Evolutionary conservation across 2,888 invertebrate genomes (phyloP).

Genomic region (Melitaea athalia): DNA sequence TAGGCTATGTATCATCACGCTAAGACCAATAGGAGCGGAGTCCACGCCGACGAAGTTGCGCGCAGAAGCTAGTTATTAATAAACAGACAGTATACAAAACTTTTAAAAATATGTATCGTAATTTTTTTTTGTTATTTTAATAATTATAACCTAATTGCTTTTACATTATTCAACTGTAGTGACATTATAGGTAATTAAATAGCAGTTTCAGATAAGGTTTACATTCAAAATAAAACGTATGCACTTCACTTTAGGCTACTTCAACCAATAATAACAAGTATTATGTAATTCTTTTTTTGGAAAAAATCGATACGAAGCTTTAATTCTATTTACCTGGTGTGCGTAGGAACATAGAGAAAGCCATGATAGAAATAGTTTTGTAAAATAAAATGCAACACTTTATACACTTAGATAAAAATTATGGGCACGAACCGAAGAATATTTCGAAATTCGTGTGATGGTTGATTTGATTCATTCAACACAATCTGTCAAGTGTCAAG

Average conservation of each 20-base stretch:
- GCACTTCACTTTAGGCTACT: background rate
- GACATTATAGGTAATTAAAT: background rate
- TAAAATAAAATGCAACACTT: slow-evolving; percentile 8
- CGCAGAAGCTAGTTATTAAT: too few species aligned
- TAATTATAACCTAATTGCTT: background rate
- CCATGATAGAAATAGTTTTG: slow-evolving; percentile 53
- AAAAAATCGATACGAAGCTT: slow-evolving; percentile 11
- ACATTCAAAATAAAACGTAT: background rate
- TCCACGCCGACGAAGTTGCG: too few species aligned
- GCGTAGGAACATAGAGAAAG: slow-evolving; percentile 72
- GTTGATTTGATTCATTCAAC: too few species aligned
- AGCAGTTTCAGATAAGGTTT: slow-evolving; percentile 7
- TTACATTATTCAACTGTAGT: background rate
- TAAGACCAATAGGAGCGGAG: too few species aligned
- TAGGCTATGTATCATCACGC: too few species aligned
- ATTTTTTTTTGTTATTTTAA: background rate
- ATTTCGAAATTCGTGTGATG: slow-evolving; percentile 19
- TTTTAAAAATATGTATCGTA: background rate
- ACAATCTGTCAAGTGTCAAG: background rate
- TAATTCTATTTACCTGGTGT: slow-evolving; percentile 61
- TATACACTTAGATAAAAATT: slow-evolving; percentile 5
- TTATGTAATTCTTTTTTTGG: slow-evolving; percentile 65
- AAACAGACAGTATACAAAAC: background rate
- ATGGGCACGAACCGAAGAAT: background rate
- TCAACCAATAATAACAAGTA: slow-evolving; percentile 46